phyloP scores from a whole-genome alignment of 2,113 vertebrate species.

The Leptocoma aspasia region DNA sequence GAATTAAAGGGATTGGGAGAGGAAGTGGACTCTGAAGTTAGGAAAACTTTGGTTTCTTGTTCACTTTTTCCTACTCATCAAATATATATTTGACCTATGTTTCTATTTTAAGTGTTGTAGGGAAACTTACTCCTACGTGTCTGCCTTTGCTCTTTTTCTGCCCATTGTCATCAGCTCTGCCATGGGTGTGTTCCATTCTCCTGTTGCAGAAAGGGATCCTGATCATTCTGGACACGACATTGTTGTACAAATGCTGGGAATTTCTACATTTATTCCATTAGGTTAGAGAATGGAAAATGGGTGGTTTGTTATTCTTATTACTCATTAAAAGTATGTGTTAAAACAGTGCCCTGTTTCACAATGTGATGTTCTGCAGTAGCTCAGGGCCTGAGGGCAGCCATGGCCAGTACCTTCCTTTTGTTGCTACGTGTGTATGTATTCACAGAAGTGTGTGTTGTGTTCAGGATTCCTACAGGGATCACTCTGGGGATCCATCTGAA shows the following conservation, averaged over 20 bases:
- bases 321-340: conserved; percentile 1
- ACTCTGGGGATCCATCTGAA: not conserved
- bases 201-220: not conserved
- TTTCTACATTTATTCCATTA: conserved; percentile 12
- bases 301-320: conserved; percentile 35
- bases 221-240: not conserved
- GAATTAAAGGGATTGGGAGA: not conserved
- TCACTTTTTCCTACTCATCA: conserved; percentile 7
- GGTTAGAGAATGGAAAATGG: conserved; percentile 24
- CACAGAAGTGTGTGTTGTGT: not conserved
- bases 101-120: conserved; percentile 23
- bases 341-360: not conserved
- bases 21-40: not conserved
- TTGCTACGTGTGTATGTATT: not conserved
- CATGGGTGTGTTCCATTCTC: not conserved
- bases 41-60: not conserved
- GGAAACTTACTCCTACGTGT: not conserved
- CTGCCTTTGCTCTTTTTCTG: not conserved
- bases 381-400: not conserved
- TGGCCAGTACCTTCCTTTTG: not conserved
- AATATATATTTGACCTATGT: conserved; percentile 13
- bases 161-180: conserved; percentile 1
- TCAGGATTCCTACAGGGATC: not conserved
- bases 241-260: not conserved
- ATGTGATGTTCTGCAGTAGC: not conserved